A percentile compares a stretch with the other conserved stretches of the same genome.
Conservation (phyloP, 37 sponge, comb jelly and placozoan species). For the Chondrosia reniformis region DNA sequence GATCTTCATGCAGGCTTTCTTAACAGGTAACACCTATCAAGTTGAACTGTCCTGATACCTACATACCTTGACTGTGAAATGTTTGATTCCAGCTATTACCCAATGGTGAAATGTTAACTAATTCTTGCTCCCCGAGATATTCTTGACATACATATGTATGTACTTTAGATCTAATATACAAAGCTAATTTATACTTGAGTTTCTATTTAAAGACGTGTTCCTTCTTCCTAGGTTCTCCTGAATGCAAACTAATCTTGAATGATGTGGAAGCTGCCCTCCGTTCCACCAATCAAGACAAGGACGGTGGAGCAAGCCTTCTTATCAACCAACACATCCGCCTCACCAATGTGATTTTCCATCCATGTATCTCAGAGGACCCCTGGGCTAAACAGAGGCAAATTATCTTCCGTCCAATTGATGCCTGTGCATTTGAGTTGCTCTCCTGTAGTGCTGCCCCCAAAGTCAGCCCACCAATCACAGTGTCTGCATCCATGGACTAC, state of each 20-base stretch:
- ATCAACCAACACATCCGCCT: slow-evolving; percentile 72
- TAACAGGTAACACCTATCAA: too few species aligned
- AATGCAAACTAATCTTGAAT: slow-evolving; percentile 69
- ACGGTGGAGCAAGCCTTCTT: slow-evolving; percentile 34
- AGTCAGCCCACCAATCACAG: slow-evolving; percentile 63
- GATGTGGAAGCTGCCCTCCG: slow-evolving; percentile 70
- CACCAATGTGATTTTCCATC: slow-evolving; percentile 68
- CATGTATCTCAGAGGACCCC: slow-evolving; percentile 62
- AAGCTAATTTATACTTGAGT: too few species aligned
- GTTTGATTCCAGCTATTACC: too few species aligned
- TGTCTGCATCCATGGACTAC: slow-evolving; percentile 76
- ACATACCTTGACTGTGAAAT: too few species aligned
- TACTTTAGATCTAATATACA: too few species aligned
- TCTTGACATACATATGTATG: too few species aligned
- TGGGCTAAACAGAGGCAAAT: slow-evolving; percentile 58
- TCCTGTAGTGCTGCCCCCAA: slow-evolving; percentile 67
- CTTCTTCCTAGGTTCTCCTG: slow-evolving; percentile 55
- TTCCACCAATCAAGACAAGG: slow-evolving; percentile 36
- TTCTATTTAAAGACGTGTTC: too few species aligned
- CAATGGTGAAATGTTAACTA: too few species aligned
- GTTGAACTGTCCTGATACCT: too few species aligned
- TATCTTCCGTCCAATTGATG: slow-evolving; percentile 72
- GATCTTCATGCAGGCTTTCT: slow-evolving; percentile 79
- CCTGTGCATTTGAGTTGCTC: slow-evolving; percentile 75
- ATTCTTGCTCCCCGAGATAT: too few species aligned